These are phyloP conservation scores for Ameiurus melas DNA, from an alignment of 2,113 vertebrate species.

Conservation along the genomic window DNA sequence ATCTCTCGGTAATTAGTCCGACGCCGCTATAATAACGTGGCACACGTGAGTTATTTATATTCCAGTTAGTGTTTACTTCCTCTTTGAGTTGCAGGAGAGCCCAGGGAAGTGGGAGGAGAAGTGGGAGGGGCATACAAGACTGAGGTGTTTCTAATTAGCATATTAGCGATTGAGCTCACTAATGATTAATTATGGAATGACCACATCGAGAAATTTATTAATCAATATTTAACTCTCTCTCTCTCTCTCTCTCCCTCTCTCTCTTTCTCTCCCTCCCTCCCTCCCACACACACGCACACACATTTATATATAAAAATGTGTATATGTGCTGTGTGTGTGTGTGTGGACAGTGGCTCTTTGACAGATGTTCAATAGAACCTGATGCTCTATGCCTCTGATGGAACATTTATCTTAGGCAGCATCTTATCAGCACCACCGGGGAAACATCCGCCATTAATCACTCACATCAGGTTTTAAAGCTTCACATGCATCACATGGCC, in stretches of 20 bases:
- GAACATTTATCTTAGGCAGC: constrained; percentile 42
- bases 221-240: neutral
- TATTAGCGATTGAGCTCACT: neutral
- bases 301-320: too few species aligned
- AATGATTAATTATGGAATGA: neutral
- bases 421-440: constrained; percentile 42
- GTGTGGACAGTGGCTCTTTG: neutral
- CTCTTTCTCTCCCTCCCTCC: too few species aligned
- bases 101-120: neutral
- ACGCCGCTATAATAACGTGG: neutral
- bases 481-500: constrained; percentile 25
- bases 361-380: constrained; percentile 48
- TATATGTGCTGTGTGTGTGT: constrained; percentile 6
- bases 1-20: neutral
- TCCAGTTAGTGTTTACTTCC: neutral
- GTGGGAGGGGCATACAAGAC: neutral
- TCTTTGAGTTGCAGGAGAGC: neutral
- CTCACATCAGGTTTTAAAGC: constrained; percentile 38
- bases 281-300: too few species aligned
- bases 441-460: constrained; percentile 47
- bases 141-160: neutral
- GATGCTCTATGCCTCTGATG: constrained; percentile 37
- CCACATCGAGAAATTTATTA: neutral
- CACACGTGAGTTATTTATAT: constrained; percentile 8
- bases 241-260: too few species aligned